A percentile compares a stretch with the other conserved stretches of the same genome.
These are phyloP conservation scores for Malurus cyaneus DNA, from an alignment of 2,113 vertebrate species.

Conservation along the genomic window DNA sequence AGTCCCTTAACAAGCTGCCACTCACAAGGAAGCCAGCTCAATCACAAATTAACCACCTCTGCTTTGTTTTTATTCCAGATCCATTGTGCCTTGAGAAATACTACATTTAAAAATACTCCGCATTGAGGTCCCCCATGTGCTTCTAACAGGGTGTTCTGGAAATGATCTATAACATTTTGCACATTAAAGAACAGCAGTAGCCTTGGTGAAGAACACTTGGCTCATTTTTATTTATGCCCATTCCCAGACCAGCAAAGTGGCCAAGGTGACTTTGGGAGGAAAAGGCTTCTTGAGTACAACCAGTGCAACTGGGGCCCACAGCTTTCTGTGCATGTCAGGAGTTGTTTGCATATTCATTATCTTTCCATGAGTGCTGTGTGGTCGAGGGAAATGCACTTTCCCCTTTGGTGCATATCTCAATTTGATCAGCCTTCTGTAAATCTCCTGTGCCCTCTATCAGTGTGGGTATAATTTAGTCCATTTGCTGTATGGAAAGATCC, in stretches of 20 bases:
- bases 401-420: neutral
- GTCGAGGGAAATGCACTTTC: constrained; percentile 29
- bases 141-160: neutral
- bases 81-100: neutral
- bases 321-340: neutral
- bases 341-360: constrained; percentile 33
- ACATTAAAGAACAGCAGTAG: neutral
- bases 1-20: constrained; percentile 8
- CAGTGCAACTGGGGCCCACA: neutral
- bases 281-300: neutral
- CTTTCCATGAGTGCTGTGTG: neutral
- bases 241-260: neutral
- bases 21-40: neutral
- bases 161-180: neutral
- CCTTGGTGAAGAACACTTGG: neutral
- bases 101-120: neutral
- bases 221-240: neutral
- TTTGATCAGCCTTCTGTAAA: constrained; percentile 21
- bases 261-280: constrained; percentile 40
- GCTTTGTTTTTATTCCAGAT: neutral
- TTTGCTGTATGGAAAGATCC: neutral
- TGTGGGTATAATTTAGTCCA: neutral
- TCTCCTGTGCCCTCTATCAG: neutral
- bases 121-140: neutral
- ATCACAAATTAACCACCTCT: neutral